Evolutionary conservation across 2,797 vertebrate species (phyloP).

Genomic region (Ctenopoma kingsleyae): DNA sequence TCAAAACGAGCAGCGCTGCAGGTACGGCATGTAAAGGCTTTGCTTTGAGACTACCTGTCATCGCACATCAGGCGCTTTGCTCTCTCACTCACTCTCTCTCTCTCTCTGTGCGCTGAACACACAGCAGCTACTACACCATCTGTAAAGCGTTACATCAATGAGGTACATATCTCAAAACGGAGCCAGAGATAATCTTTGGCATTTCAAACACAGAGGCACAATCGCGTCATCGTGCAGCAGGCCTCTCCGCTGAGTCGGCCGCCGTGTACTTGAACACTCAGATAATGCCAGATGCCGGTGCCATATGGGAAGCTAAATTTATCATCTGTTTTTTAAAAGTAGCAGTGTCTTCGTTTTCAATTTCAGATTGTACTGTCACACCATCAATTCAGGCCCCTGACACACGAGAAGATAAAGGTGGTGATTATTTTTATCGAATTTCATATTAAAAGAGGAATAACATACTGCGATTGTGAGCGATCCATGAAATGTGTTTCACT

Average conservation of each 20-base stretch:
- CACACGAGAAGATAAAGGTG: constrained; percentile 51
- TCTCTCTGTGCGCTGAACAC: constrained; percentile 22
- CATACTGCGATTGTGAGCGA: constrained; percentile 27
- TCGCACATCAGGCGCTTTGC: constrained; percentile 70
- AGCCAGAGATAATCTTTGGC: constrained; percentile 69
- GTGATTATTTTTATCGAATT: constrained; percentile 49
- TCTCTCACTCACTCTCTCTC: constrained; percentile 32
- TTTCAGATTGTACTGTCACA: constrained; percentile 54
- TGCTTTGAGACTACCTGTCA: constrained; percentile 83
- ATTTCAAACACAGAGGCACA: constrained; percentile 65
- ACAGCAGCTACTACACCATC: constrained; percentile 72
- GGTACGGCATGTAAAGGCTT: constrained; percentile 74
- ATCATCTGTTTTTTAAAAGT: constrained; percentile 71
- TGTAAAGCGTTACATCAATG: constrained; percentile 77
- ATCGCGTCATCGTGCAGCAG: constrained; percentile 51
- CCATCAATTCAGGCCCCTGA: constrained; percentile 48
- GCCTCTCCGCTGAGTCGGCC: constrained; percentile 49
- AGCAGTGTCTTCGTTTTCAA: constrained; percentile 38
- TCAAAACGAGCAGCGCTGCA: constrained; percentile 75
- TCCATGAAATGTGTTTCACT: background rate
- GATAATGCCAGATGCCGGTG: constrained; percentile 61
- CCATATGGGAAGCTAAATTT: constrained; percentile 75
- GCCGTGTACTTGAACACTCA: constrained; percentile 38
- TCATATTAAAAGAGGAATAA: constrained; percentile 27
- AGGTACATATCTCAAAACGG: constrained; percentile 65